A percentile compares a stretch with the other conserved stretches of the same genome.
These are phyloP conservation scores for Sminthurides bifidus DNA, from an alignment of 1,140 invertebrate species.

Conservation along the genomic window DNA sequence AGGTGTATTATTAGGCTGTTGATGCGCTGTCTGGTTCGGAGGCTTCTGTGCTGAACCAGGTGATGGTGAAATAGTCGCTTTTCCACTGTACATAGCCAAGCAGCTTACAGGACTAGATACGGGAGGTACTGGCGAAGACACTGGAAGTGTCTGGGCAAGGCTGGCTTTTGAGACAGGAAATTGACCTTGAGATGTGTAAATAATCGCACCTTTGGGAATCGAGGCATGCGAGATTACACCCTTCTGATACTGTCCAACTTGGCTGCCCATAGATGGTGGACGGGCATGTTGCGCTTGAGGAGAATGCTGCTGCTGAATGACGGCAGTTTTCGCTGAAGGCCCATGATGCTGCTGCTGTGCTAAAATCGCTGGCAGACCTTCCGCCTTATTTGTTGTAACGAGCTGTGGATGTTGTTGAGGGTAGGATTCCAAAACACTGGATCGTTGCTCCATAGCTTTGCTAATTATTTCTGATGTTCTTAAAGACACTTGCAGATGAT, in stretches of 20 bases:
- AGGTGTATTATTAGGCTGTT: too few relatives aligned
- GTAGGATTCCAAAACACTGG: slow-evolving; percentile 8
- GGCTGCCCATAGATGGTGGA: too few relatives aligned
- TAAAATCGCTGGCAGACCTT: slow-evolving; percentile 23
- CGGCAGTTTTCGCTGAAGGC: not conserved
- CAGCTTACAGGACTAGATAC: too few relatives aligned
- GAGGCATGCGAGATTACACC: too few relatives aligned
- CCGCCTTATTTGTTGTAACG: slow-evolving; percentile 19
- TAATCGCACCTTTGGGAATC: slow-evolving; percentile 1
- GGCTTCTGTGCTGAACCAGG: too few relatives aligned
- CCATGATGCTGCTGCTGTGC: slow-evolving; percentile 22
- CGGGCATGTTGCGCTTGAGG: slow-evolving; percentile 6
- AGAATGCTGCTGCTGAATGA: slow-evolving; percentile 7
- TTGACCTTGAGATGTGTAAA: slow-evolving; percentile 4
- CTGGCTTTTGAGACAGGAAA: slow-evolving; percentile 9
- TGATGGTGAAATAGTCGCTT: too few relatives aligned
- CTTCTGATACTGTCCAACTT: too few relatives aligned
- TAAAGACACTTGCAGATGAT: not conserved
- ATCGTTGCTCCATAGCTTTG: slow-evolving; percentile 11
- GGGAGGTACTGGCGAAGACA: too few relatives aligned
- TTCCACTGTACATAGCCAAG: too few relatives aligned
- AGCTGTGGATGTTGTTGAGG: not conserved
- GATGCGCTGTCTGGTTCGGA: too few relatives aligned
- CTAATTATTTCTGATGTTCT: slow-evolving; percentile 14
- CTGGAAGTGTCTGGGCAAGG: too few relatives aligned